Evolutionary conservation across 2,888 invertebrate genomes (phyloP).

Genomic region (Epinotia ramella): DNA sequence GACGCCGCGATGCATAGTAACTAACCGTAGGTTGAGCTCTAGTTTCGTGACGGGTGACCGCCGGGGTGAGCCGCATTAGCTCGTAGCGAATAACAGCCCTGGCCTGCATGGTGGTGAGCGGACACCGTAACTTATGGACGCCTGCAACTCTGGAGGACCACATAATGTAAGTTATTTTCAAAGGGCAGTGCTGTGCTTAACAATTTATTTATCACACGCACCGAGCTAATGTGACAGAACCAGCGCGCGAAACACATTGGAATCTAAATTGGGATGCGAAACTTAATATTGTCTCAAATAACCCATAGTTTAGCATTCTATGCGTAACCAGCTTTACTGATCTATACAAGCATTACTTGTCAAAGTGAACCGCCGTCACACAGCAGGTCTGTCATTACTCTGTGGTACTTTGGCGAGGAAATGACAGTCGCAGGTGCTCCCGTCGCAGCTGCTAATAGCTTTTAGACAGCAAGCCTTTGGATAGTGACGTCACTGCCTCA

Average conservation of each 20-base stretch:
- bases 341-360: not conserved
- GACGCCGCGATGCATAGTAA: too few relatives aligned
- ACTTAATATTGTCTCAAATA: not conserved
- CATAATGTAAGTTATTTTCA: not conserved
- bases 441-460: conserved; percentile 83
- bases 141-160: too few relatives aligned
- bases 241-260: too few relatives aligned
- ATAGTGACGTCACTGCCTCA: conserved; percentile 53
- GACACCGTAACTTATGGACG: too few relatives aligned
- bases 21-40: too few relatives aligned
- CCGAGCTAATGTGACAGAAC: not conserved
- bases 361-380: conserved; percentile 35
- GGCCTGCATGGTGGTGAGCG: too few relatives aligned
- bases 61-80: too few relatives aligned
- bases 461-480: conserved; percentile 74
- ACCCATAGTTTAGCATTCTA: not conserved
- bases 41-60: too few relatives aligned
- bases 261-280: not conserved
- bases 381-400: conserved; percentile 47
- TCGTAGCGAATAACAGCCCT: too few relatives aligned
- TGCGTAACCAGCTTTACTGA: not conserved
- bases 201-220: not conserved
- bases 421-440: conserved; percentile 81
- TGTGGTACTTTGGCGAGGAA: conserved; percentile 61
- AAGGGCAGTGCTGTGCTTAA: not conserved